A percentile compares a stretch with the other conserved stretches of the same genome.
Conservation (phyloP, 2,797 vertebrate genomes). For the Hypotaenidia philippensis region DNA sequence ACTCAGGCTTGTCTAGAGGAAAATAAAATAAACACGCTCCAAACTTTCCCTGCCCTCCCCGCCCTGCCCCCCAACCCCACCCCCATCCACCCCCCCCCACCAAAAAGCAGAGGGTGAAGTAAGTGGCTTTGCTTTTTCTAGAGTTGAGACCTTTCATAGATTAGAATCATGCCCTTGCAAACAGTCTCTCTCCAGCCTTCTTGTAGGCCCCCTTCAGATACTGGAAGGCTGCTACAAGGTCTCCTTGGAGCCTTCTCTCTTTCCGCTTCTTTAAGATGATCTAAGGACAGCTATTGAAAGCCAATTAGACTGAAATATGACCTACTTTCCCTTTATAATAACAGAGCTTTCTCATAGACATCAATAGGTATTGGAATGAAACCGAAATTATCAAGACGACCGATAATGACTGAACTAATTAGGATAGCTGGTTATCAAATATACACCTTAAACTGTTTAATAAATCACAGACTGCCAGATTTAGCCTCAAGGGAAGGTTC, state of each 20-base stretch:
- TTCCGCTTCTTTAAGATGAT: neutral
- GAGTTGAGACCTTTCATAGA: neutral
- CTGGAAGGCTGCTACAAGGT: too few species aligned
- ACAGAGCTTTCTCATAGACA: neutral
- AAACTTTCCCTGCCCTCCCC: too few species aligned
- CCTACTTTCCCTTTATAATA: neutral
- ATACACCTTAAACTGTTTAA: conserved; percentile 22
- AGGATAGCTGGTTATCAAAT: conserved; percentile 49
- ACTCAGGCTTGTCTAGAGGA: too few species aligned
- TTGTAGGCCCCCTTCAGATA: too few species aligned
- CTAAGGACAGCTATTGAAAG: neutral
- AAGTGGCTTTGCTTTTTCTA: neutral
- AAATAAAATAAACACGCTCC: too few species aligned
- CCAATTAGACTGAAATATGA: neutral
- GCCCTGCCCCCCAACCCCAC: too few species aligned
- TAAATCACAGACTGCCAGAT: conserved; percentile 51
- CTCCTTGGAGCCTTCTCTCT: neutral
- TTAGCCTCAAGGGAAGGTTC: conserved; percentile 36
- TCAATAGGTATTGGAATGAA: conserved; percentile 13
- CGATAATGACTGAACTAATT: conserved; percentile 60
- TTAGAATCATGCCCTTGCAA: too few species aligned
- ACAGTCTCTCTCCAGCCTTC: too few species aligned
- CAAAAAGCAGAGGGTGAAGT: neutral
- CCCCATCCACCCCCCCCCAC: too few species aligned
- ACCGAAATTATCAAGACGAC: conserved; percentile 24